Base-by-base conservation (phyloP, 2,888 invertebrate genomes). In the Ornithoptera alexandrae region DNA sequence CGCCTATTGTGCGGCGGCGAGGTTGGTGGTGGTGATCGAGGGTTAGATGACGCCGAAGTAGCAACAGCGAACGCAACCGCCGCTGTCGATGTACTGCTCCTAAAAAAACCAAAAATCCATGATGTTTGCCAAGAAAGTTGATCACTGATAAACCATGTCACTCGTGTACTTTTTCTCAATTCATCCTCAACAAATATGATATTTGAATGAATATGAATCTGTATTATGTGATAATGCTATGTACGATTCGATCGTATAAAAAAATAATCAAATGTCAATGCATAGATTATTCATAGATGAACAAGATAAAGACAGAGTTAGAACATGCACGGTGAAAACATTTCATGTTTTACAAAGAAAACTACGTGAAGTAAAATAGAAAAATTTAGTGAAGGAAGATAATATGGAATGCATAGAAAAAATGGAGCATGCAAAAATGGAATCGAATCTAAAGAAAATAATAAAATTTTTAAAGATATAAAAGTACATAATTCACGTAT, bases 51-150 rank as follows among this genome's bases (percentile, higher is more conserved):
- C 0, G 96, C 97, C 20, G 97, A 97, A 0, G 97, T 97, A 8
- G 98, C 97, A 57, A 97, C 97, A 6, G 98, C 98, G 86, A 98
- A 98, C 1, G 98, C 98, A 12, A 96, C 96, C 0, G 97, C 97
- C 2, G 98, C 96, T n/a, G 95, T 95, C 0, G 97, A 96, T 1
- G 96, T 96, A 83, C 97, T 97, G 87, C 96, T 96, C 94, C 96
- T 96, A 88, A 58, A 88, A 72, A 75, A 72, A 74, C 22, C 65
- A 61, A 12, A 58, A 17, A 7, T 53, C 17, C 53, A 53, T 53
- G 17, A 53, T n/a, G 6, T 57, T 53, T 30, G 18, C 36, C 20
- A 10, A 36, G 53, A 53, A 36, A 18, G 17, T n/a, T 24, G 18
- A 67, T 50, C 4, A 53, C 61, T 58, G 1, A 39, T 0, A 39